Percentiles rank a stretch among this genome's conserved stretches.
phyloP scores from a whole-genome alignment of 2,113 vertebrate genomes.

The Syngnathus floridae region DNA sequence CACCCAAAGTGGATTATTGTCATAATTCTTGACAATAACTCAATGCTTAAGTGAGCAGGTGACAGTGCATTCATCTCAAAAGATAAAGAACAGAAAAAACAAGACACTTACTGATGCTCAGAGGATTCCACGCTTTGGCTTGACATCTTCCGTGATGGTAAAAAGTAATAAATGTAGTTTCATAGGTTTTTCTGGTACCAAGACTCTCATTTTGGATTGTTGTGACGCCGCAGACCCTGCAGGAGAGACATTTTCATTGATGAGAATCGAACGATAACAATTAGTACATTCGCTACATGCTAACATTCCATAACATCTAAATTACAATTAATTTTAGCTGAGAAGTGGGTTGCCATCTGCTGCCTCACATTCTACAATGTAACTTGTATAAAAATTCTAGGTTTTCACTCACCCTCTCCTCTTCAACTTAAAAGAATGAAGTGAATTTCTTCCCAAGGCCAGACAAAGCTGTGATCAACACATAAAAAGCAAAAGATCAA shows the following conservation, averaged over 20 bases:
- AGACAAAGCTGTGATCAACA: conserved; percentile 77
- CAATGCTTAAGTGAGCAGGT: conserved; percentile 9
- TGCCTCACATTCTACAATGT: conserved; percentile 1
- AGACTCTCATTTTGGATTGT: conserved; percentile 56
- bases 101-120: conserved; percentile 81
- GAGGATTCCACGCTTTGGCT: conserved; percentile 53
- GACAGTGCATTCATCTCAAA: conserved; percentile 15
- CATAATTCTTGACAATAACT: background rate
- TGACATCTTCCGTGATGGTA: conserved; percentile 42
- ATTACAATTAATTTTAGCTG: conserved; percentile 3
- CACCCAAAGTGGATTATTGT: background rate
- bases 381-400: background rate
- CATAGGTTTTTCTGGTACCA: conserved; percentile 89
- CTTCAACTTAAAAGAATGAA: conserved; percentile 89
- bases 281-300: conserved; percentile 2
- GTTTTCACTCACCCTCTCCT: conserved; percentile 72
- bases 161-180: conserved; percentile 72
- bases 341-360: conserved; percentile 4
- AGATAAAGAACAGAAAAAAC: conserved; percentile 14
- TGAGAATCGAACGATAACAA: conserved; percentile 19
- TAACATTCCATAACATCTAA: background rate
- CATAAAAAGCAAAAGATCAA: conserved; percentile 7
- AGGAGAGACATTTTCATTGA: conserved; percentile 24
- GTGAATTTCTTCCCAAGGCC: conserved; percentile 98
- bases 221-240: conserved; percentile 51